phyloP scores from a whole-genome alignment of 2,797 vertebrate genomes.

The Siniperca obscura region DNA sequence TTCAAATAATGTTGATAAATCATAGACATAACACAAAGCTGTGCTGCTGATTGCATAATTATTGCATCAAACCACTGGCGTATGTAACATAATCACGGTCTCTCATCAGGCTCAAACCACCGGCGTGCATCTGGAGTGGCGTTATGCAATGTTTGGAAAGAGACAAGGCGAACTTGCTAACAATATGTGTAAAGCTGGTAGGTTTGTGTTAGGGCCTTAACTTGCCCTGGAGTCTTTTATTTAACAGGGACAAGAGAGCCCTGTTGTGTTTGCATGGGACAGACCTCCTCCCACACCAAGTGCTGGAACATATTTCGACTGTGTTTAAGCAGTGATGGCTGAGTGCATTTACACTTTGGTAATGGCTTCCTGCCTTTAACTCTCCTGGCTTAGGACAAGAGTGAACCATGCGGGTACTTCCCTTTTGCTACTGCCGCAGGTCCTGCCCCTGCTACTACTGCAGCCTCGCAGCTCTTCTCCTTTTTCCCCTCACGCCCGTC shows the following conservation, averaged over 20 bases:
- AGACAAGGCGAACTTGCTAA: constrained; percentile 43
- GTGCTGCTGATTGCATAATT: constrained; percentile 82
- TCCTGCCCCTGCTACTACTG: constrained; percentile 34
- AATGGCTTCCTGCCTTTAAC: constrained; percentile 83
- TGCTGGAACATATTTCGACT: constrained; percentile 70
- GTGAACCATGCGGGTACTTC: constrained; percentile 53
- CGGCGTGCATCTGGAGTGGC: constrained; percentile 69
- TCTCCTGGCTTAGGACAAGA: constrained; percentile 68
- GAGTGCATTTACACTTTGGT: constrained; percentile 81
- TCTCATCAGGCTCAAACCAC: constrained; percentile 82
- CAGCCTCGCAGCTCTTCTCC: constrained; percentile 35
- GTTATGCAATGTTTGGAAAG: constrained; percentile 78
- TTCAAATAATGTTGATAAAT: constrained; percentile 78
- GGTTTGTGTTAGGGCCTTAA: constrained; percentile 20
- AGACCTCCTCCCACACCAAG: constrained; percentile 38
- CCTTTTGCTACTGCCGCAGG: constrained; percentile 44
- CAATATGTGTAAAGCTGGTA: constrained; percentile 45
- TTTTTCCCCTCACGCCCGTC: constrained; percentile 11
- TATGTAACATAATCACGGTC: constrained; percentile 82
- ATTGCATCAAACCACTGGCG: constrained; percentile 73
- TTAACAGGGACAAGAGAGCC: constrained; percentile 43
- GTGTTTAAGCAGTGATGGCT: constrained; percentile 80
- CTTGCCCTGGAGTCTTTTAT: constrained; percentile 41
- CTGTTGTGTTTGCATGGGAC: constrained; percentile 51
- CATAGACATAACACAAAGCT: constrained; percentile 73